Percentiles rank a stretch among this genome's conserved stretches.
Evolutionary conservation across 2,113 vertebrate species (phyloP).

Genomic region (Thamnophis sirtalis): DNA sequence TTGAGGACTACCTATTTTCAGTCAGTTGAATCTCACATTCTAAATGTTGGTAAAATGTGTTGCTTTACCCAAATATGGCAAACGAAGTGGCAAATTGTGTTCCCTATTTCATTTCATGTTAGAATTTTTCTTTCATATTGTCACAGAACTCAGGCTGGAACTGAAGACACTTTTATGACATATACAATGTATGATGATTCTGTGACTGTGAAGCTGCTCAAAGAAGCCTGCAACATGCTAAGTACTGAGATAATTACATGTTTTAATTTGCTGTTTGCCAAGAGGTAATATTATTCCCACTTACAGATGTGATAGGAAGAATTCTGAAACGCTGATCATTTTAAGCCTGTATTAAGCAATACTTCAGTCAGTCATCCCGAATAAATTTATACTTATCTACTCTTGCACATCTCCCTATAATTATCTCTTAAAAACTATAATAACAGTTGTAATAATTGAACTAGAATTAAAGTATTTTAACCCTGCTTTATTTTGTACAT

Average conservation of each 20-base stretch:
- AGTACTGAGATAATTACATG: slow-evolving; percentile 48
- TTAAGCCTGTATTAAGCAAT: background rate
- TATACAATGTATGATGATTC: slow-evolving; percentile 71
- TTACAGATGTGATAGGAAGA: background rate
- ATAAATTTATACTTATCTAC: background rate
- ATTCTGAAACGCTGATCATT: background rate
- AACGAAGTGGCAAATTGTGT: background rate
- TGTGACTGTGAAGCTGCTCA: slow-evolving; percentile 69
- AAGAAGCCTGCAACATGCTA: slow-evolving; percentile 68
- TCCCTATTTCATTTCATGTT: background rate
- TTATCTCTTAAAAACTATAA: background rate
- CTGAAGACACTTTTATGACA: slow-evolving; percentile 74
- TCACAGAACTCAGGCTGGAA: slow-evolving; percentile 60
- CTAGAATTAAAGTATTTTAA: background rate
- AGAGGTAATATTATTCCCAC: background rate
- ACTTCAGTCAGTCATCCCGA: background rate
- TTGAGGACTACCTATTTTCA: background rate
- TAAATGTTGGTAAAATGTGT: background rate
- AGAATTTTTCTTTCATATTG: background rate
- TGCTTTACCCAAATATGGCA: background rate
- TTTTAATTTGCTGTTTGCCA: background rate
- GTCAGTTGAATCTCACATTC: background rate
- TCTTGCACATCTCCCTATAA: background rate
- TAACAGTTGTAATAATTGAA: background rate
- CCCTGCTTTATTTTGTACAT: background rate